These are phyloP conservation scores for Perithous albicinctus DNA, from an alignment of 2,888 invertebrate genomes.

Conservation along the genomic window DNA sequence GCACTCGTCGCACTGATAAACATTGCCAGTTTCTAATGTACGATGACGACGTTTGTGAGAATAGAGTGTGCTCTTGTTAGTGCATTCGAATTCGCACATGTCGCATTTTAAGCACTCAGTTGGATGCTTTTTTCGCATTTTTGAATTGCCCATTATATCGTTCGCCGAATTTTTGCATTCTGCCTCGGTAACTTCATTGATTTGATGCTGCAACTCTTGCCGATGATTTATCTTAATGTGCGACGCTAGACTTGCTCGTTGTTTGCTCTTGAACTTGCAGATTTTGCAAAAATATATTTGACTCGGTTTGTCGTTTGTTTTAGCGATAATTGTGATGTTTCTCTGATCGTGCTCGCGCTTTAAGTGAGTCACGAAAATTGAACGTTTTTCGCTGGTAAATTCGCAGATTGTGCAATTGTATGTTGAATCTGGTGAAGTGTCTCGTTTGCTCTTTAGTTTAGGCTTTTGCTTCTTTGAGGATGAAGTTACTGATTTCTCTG, in stretches of 20 bases:
- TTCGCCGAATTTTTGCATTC: not conserved
- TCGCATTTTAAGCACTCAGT: slow-evolving; percentile 70
- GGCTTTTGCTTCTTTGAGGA: slow-evolving; percentile 6
- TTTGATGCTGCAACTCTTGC: slow-evolving; percentile 1
- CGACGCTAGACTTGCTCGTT: slow-evolving; percentile 66
- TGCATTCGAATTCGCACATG: slow-evolving; percentile 78
- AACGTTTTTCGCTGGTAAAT: slow-evolving; percentile 64
- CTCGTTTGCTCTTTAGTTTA: slow-evolving; percentile 10
- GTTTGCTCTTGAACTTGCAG: slow-evolving; percentile 73
- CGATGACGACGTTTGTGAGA: slow-evolving; percentile 79
- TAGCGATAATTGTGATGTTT: not conserved
- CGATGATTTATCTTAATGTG: slow-evolving; percentile 69
- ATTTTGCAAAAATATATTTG: slow-evolving; percentile 65
- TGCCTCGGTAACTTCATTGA: not conserved
- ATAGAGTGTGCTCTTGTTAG: slow-evolving; percentile 78
- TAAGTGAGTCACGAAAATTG: slow-evolving; percentile 67
- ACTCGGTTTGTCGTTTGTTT: not conserved
- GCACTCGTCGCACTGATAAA: slow-evolving; percentile 80
- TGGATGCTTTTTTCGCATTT: slow-evolving; percentile 27
- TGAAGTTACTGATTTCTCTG: not conserved
- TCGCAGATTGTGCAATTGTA: slow-evolving; percentile 72
- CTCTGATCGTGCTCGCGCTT: slow-evolving; percentile 57
- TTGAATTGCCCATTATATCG: not conserved
- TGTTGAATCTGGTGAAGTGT: not conserved
- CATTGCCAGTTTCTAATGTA: slow-evolving; percentile 60